Percentiles rank a stretch among this genome's conserved stretches.
These are phyloP conservation scores for Isaurus tuberculatus DNA, from an alignment of 92 coral and sea anemone species.

Conservation along the genomic window DNA sequence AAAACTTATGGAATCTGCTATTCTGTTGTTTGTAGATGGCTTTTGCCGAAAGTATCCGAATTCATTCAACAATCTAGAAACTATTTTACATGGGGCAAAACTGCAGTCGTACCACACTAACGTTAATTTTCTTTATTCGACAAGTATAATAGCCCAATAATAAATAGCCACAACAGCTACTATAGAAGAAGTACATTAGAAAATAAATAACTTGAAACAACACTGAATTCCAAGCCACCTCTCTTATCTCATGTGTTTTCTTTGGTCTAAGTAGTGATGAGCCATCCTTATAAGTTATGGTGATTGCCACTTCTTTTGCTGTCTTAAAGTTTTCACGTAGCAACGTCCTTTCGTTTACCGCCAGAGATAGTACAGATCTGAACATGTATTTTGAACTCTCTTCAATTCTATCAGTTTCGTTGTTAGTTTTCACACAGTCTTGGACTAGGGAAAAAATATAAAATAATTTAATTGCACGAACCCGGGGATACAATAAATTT, in stretches of 20 bases:
- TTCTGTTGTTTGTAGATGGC: too few relatives aligned
- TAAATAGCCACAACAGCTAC: not conserved
- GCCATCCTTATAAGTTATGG: constrained; percentile 71
- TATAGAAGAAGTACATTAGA: not conserved
- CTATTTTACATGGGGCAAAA: too few relatives aligned
- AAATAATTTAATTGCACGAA: not conserved
- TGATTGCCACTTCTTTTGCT: constrained; percentile 86
- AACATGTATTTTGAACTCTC: constrained; percentile 3
- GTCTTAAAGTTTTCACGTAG: constrained; percentile 59
- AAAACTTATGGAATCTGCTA: too few relatives aligned
- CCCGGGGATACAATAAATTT: not conserved
- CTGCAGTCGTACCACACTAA: too few relatives aligned
- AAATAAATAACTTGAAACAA: not conserved
- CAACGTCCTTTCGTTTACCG: constrained; percentile 48
- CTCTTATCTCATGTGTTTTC: not conserved
- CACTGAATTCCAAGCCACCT: not conserved
- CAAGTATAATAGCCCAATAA: too few relatives aligned
- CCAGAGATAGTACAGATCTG: constrained; percentile 59
- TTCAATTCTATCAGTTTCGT: not conserved
- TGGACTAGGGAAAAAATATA: not conserved
- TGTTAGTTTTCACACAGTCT: not conserved
- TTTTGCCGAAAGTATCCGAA: too few relatives aligned
- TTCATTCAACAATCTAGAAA: too few relatives aligned
- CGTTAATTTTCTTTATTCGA: too few relatives aligned
- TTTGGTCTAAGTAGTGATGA: constrained; percentile 71